A percentile compares a stretch with the other conserved stretches of the same genome.
Evolutionary conservation across 2,888 invertebrate species (phyloP).

Genomic region (Hirudinaria manillensis): DNA sequence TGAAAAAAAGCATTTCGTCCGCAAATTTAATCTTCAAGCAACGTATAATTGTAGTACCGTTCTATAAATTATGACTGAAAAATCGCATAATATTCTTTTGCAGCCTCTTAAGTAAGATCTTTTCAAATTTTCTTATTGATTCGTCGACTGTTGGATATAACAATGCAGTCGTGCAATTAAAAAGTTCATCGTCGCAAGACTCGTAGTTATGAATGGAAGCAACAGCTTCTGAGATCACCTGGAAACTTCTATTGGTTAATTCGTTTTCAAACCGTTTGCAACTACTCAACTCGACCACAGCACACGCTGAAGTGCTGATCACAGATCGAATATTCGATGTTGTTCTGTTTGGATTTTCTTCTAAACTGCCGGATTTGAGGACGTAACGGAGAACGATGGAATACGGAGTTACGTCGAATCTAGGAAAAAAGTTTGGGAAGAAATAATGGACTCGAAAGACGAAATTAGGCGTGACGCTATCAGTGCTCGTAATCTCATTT

Average conservation of each 20-base stretch:
- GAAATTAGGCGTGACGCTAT: conserved; percentile 13
- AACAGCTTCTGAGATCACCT: conserved; percentile 23
- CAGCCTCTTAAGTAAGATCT: not conserved
- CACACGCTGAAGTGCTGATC: conserved; percentile 34
- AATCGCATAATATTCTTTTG: not conserved
- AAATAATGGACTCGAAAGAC: conserved; percentile 36
- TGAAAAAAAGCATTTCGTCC: too few species aligned
- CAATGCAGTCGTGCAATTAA: not conserved
- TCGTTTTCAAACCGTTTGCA: conserved; percentile 26
- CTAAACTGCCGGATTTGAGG: conserved; percentile 3
- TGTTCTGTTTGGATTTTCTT: not conserved
- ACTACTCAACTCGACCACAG: conserved; percentile 33
- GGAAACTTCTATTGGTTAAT: not conserved
- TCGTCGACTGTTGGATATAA: not conserved
- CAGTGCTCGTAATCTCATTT: not conserved
- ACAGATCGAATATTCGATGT: conserved; percentile 32
- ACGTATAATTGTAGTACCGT: too few species aligned
- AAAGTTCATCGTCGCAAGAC: not conserved
- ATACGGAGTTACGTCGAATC: not conserved
- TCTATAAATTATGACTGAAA: conserved; percentile 12
- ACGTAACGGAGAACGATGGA: conserved; percentile 10
- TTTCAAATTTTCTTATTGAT: conserved; percentile 6
- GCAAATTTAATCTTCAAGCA: too few species aligned
- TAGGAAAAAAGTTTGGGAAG: conserved; percentile 32
- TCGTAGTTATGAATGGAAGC: conserved; percentile 37